Evolutionary conservation across 2,888 invertebrate species (phyloP), one percentile per base, ranked within the genome.

Genomic region (Lithophane leautieri): DNA sequence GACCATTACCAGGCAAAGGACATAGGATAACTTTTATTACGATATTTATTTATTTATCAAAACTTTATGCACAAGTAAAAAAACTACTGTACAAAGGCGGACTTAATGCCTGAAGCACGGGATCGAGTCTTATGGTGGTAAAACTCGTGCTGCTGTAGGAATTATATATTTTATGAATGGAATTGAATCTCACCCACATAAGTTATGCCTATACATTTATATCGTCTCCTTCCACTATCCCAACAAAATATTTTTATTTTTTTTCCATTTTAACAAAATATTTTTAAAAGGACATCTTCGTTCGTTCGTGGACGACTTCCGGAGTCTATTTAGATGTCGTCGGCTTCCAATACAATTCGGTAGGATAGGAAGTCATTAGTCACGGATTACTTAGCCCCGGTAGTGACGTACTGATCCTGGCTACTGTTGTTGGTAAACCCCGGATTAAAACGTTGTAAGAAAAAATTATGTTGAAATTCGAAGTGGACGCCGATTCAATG

Each of bases 361-460:
- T 89, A 90, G 93, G 92, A 93, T 89, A 90, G 93, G 92, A 93
- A 93, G 91, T 79, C 90, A 91, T 93, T 92, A 91, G 92, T 93
- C 90, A 92, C 88, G 90, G 87, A 78, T 83, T 81, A 88, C 82
- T 85, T 86, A 88, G 86, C 87, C 83, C 77, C 83, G 67, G 76
- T 44, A 83, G 75, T 78, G 84, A 76, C 73, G 70, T 73, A 58
- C 9, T 77, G 72, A 86, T 77, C 71, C 61, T 67, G 76, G 65
- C 62, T 69, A 61, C 61, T 60, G 67, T 47, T 77, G 71, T 79
- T 62, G 74, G 67, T 70, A 83, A 73, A 77, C 70, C 76, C 40
- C 12, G 68, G 70, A 81, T 81, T 84, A 54, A 42, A 56, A 58
- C 0, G 25, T 40, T 68, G 28, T 56, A 42, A n/a, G 40, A 22